phyloP scores from a whole-genome alignment of 2,888 invertebrate genomes.

The Eupithecia tripunctaria region DNA sequence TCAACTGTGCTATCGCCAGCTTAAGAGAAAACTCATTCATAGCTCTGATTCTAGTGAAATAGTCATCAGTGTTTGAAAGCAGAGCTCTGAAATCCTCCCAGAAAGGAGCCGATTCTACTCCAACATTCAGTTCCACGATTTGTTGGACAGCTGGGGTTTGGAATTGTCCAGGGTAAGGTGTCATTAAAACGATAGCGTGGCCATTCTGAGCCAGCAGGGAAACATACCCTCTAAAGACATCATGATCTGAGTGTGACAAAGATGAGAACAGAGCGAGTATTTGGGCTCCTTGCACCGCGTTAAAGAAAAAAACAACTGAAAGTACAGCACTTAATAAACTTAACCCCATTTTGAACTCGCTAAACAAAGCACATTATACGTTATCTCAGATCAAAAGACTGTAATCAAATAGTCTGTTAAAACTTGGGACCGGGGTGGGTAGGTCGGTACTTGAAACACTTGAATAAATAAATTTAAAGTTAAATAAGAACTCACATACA shows the following conservation, averaged over 20 bases:
- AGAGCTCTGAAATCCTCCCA: conserved; percentile 72
- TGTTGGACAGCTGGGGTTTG: conserved; percentile 64
- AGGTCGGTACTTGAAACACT: conserved; percentile 19
- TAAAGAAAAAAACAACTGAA: conserved; percentile 48
- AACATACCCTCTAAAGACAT: conserved; percentile 71
- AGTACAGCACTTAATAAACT: conserved; percentile 51
- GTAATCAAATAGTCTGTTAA: conserved; percentile 14
- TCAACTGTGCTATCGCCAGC: conserved; percentile 71
- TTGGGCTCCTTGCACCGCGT: conserved; percentile 58
- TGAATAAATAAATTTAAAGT: conserved; percentile 23
- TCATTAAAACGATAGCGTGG: conserved; percentile 74
- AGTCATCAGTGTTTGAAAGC: conserved; percentile 70
- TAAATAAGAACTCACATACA: not conserved
- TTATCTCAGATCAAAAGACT: conserved; percentile 17
- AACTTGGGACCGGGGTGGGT: conserved; percentile 1
- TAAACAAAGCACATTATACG: conserved; percentile 32
- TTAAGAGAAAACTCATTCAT: conserved; percentile 68
- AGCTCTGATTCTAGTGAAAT: conserved; percentile 60
- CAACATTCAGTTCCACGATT: conserved; percentile 73
- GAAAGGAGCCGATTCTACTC: conserved; percentile 64
- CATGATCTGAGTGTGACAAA: conserved; percentile 73
- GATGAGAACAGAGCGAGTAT: conserved; percentile 75
- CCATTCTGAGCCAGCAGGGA: conserved; percentile 66
- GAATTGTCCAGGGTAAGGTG: conserved; percentile 75
- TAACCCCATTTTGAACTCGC: conserved; percentile 50